Evolutionary conservation across 1,140 invertebrate genomes (phyloP), one percentile per base, ranked within the genome.

Genomic region (Papilio polyxenes): DNA sequence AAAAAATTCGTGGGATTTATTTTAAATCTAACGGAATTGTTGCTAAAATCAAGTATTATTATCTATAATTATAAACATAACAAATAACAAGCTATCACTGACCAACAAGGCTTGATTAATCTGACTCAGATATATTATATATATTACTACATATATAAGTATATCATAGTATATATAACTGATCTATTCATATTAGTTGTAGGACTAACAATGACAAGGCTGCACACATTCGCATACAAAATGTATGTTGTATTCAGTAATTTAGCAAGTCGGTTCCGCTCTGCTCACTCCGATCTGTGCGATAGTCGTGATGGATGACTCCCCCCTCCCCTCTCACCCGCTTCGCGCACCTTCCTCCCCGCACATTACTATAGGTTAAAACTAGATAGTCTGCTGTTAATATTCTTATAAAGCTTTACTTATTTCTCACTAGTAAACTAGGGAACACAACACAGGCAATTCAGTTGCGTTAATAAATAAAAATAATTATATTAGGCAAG

Each of bases 181-280:
- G 40, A 44, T 44, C 40, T 44, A 44, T 44, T 44, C 40, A 44
- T 44, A 44, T 44, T 44, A 59, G 20, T 0, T 72, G 11, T 72
- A 37, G 6, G 0, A 37, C 8, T 37, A 37, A 72, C 65, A 15
- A 72, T 15, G 20, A 72, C 1, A 44, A 44, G 13, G 31, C 0
- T 15, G 31, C 31, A 72, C 13, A 72, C 65, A 72, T 72, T 37
- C 65, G 65, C 31, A 72, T 37, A 72, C 65, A 72, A 72, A 72
- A 40, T 72, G 65, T 72, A 56, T 17, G 40, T 44, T 6, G 40
- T 37, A 17, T 72, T 72, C 31, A 72, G 65, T 72, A 72, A 72
- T 72, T 72, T 72, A 72, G 65, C 65, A 72, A 56, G 65, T 37
- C 65, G 65, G 65, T 72, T 72, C 65, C 65, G 65, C 65, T 72